Percentiles rank a stretch among this genome's conserved stretches.
Conservation (phyloP, 2,797 vertebrate genomes). For the Lutjanus campechanus region DNA sequence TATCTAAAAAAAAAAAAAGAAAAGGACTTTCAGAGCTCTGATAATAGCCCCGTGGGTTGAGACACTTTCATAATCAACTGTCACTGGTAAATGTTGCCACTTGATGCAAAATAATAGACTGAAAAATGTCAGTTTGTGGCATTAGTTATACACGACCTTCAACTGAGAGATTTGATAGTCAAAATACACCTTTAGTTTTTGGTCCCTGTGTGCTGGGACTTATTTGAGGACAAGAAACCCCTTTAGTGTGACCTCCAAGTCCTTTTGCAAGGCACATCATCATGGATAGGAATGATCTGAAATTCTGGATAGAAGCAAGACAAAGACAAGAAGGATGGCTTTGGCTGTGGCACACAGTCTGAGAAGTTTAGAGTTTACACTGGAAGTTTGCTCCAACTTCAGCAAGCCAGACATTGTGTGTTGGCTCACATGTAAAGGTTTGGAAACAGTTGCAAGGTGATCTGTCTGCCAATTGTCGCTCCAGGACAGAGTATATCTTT, state of each 20-base stretch:
- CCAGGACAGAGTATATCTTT: background rate
- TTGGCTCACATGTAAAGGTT: conserved; percentile 33
- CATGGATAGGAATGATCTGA: background rate
- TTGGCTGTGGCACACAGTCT: background rate
- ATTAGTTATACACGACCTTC: no score
- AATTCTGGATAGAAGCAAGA: background rate
- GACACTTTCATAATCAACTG: background rate
- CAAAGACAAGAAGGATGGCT: background rate
- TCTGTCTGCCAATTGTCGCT: conserved; percentile 9
- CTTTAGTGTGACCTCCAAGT: no score
- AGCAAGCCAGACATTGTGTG: conserved; percentile 6
- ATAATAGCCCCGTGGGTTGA: background rate
- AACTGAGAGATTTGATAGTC: no score
- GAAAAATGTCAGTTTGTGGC: background rate
- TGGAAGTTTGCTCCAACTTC: conserved; percentile 7
- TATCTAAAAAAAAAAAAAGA: background rate
- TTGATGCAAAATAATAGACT: background rate
- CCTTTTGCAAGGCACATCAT: no score
- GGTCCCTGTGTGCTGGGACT: no score
- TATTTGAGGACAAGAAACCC: no score
- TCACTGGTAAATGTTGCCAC: no score
- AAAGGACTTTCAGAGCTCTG: background rate
- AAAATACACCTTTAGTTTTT: no score
- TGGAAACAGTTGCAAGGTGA: conserved; percentile 13
- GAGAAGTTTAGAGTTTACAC: background rate